A percentile compares a stretch with the other conserved stretches of the same genome.
phyloP scores from a whole-genome alignment of 2,797 vertebrate species.

The Gorsachius magnificus region DNA sequence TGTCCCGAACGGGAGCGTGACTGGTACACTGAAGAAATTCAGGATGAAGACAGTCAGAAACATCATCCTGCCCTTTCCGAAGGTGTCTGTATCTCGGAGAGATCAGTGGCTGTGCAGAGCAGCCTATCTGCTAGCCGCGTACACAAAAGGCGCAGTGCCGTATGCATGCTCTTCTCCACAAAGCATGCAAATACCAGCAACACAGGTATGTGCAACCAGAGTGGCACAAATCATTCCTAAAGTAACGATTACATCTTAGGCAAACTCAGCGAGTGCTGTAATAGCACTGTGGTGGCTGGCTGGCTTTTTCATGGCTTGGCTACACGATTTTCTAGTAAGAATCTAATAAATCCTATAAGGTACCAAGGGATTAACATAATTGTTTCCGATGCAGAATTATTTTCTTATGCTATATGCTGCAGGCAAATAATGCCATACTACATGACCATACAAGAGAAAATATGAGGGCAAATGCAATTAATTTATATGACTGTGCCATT shows the following conservation, averaged over 20 bases:
- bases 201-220: neutral
- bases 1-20: accelerated
- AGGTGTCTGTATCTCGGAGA: neutral
- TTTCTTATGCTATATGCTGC: neutral
- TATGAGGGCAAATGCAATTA: neutral
- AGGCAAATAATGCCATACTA: neutral
- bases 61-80: neutral
- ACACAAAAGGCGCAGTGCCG: neutral
- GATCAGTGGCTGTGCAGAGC: neutral
- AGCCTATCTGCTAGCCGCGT: neutral
- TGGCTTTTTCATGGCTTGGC: neutral
- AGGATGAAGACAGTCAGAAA: neutral
- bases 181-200: neutral
- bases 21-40: neutral
- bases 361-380: neutral
- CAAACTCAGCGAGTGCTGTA: neutral
- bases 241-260: neutral
- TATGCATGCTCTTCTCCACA: neutral
- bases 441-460: neutral
- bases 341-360: neutral
- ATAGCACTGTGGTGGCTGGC: neutral
- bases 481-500: neutral
- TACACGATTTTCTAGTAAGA: neutral
- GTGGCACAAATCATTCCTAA: neutral
- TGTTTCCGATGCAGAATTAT: neutral